Evolutionary conservation across 2,797 vertebrate species (phyloP), one percentile per base, ranked within the genome.

Genomic region (Labeo calbasu): DNA sequence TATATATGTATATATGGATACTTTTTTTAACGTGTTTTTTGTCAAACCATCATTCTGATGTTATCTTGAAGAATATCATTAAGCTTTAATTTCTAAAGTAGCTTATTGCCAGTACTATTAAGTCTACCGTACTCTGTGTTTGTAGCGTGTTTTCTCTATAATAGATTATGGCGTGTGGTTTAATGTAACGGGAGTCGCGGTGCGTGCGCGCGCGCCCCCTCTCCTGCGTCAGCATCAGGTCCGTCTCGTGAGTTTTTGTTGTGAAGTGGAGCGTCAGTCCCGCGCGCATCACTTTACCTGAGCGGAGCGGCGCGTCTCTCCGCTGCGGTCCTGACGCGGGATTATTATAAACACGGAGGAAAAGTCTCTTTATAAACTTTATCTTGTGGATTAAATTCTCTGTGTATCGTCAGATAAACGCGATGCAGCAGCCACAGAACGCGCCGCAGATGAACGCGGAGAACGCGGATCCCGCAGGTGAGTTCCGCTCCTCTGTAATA

Each of bases 371-470:
- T 23, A 17, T 28, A 13, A 63, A 77, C 76, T 61, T 70, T 68
- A 40, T 57, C 57, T n/a, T 15, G 50, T 15, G 63, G 3, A 21
- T 53, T 15, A 19, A 36, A 5, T 76, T 50, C 2, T 69, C 3
- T 10, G 40, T 43, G 9, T 1, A 17, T 43, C 28, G 53, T 40
- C 32, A 17, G 36, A 66, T 23, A n/a, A 25, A 61, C 21, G 75
- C 75, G 66, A 86, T 86, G 84, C 84, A 80, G 61, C 83, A 79
- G 81, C 80, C 53, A 19, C 81, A 63, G 81, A 70, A 43, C 25
- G 43, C 43, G 57, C 69, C 57, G 21, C 82, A 65, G 48, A 21
- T 40, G 17, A 23, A 11, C 79, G 65, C 57, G 19, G 57, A 79
- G 23, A 23, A 11, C 79, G 65, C 57, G 19, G 57, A 79, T 32